phyloP scores from a whole-genome alignment of 2,797 vertebrate genomes.

The Phrynocephalus vlangalii region DNA sequence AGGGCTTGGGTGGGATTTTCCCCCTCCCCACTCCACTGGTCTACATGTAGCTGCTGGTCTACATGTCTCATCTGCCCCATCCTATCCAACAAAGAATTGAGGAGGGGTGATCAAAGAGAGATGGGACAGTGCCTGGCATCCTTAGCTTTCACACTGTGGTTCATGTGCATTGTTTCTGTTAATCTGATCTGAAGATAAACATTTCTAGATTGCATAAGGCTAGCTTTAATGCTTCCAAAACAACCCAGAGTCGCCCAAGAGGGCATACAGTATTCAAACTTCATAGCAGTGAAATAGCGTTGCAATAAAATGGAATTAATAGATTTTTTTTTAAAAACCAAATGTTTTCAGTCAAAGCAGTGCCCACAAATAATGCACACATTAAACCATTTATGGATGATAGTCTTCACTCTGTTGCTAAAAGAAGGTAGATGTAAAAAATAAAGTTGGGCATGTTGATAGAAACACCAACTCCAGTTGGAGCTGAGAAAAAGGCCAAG shows the following conservation, averaged over 20 bases:
- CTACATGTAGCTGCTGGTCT: no score
- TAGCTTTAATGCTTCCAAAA: not conserved
- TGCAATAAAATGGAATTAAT: not conserved
- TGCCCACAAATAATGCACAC: not conserved
- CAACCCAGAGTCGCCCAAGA: not conserved
- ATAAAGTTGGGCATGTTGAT: not conserved
- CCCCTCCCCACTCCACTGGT: no score
- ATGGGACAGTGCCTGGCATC: no score
- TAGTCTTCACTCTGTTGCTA: not conserved
- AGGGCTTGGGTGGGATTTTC: no score
- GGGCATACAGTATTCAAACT: conserved; percentile 7
- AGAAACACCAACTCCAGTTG: conserved; percentile 17
- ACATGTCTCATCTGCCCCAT: no score
- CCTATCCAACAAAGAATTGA: no score
- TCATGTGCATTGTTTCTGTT: no score
- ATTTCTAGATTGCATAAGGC: not conserved
- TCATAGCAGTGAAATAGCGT: not conserved
- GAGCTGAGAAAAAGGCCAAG: not conserved
- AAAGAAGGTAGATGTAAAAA: not conserved
- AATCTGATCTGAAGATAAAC: not conserved
- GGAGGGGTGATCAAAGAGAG: no score
- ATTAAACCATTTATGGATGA: conserved; percentile 5
- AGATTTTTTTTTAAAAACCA: not conserved
- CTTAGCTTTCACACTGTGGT: no score
- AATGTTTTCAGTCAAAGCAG: conserved; percentile 2